Conservation (phyloP, 2,888 invertebrate species). For the Sphecodes monilicornis region DNA sequence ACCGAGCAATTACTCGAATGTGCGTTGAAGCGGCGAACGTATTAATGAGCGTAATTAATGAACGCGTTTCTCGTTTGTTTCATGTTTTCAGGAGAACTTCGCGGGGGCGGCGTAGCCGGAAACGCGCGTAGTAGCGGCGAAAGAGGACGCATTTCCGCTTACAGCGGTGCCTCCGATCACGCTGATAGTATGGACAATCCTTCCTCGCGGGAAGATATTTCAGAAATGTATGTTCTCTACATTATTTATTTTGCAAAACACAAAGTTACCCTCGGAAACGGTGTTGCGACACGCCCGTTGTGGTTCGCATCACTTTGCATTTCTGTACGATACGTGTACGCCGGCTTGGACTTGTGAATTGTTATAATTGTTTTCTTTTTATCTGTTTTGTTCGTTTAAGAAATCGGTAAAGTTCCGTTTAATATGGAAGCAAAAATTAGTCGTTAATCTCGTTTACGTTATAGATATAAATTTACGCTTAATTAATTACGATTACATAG, state of each 20-base stretch:
- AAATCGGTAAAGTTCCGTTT: background rate
- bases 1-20: background rate
- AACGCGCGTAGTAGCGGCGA: conserved; percentile 80
- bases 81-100: conserved; percentile 83
- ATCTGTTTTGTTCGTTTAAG: background rate
- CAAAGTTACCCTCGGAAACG: background rate
- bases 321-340: background rate
- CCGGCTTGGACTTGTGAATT: background rate
- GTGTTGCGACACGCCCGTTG: background rate
- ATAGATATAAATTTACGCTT: conserved; percentile 70
- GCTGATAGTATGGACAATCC: conserved; percentile 82
- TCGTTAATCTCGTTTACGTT: conserved; percentile 36
- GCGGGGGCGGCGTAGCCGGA: conserved; percentile 80
- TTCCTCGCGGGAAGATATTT: conserved; percentile 82
- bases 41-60: conserved; percentile 71
- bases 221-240: conserved; percentile 80
- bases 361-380: background rate
- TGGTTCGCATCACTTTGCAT: background rate
- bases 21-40: background rate
- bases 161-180: conserved; percentile 79
- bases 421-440: background rate
- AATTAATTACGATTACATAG: conserved; percentile 73
- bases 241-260: background rate
- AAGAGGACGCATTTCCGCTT: conserved; percentile 81
- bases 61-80: conserved; percentile 66